Base-by-base conservation (phyloP, 2,888 invertebrate species). In the Xanthorhoe designata region DNA sequence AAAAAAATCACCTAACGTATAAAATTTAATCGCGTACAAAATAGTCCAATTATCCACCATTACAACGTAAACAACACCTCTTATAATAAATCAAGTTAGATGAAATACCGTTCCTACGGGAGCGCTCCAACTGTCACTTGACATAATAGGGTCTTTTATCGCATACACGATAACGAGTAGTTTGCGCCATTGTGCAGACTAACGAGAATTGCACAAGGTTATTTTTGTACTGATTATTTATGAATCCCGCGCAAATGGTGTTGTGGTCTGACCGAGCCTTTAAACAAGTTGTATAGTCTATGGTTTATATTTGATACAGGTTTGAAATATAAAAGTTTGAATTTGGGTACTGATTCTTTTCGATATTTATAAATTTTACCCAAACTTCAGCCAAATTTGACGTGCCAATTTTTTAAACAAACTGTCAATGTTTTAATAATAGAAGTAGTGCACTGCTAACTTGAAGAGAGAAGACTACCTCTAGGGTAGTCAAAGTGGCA, bases 91-190 rank as follows among this genome's bases (percentile, higher is more conserved):
- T 92, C 91, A 91, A 78, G 69, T 75, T 73, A 83, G 81, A 85
- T 88, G 87, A 90, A 88, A 90, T 90, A 89, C 80, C 76, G 80
- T 79, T 80, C 90, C 88, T 81, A 57, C 29, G 81, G 87, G 89
- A 80, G 75, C 80, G 78, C 79, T 84, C 79, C 80, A 72, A 74
- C 83, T 87, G 88, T 87, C 89, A 81, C 77, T 79, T 79, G 84
- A 83, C 83, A 85, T 89, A 89, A 90, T 89, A 84, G 89, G 89
- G 87, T 84, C 85, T 79, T 85, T 83, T 83, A 81, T 82, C 75
- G 77, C 74, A 64, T 72, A 57, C 68, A 71, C 75, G 76, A 75
- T 84, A 84, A 84, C 84, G 82, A 84, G 80, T 76, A 75, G 57
- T 54, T 49, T 49, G 67, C 71, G 71, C 66, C 76, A 69, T 72